These are phyloP conservation scores for Rhodinocichla rosea DNA, from an alignment of 2,113 vertebrate genomes.

Conservation along the genomic window DNA sequence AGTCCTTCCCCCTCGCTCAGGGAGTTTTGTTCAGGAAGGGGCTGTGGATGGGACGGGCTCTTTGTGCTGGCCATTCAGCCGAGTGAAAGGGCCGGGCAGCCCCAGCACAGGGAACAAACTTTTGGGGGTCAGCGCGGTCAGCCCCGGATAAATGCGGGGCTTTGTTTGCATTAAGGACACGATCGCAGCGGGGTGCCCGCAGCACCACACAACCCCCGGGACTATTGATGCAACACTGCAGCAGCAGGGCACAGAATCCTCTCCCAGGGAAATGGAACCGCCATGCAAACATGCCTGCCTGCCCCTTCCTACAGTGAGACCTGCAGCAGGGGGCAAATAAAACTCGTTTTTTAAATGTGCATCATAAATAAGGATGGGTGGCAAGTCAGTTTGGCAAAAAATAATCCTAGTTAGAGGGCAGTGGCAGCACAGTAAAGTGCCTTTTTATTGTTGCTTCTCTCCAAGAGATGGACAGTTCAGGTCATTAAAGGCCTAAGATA, in stretches of 20 bases:
- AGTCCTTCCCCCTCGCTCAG: slow-evolving; percentile 18
- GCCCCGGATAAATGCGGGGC: slow-evolving; percentile 87
- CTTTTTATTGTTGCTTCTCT: not conserved
- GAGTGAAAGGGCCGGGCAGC: slow-evolving; percentile 84
- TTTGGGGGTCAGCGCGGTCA: slow-evolving; percentile 94
- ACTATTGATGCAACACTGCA: slow-evolving; percentile 78
- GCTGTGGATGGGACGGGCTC: slow-evolving; percentile 73
- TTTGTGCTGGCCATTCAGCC: slow-evolving; percentile 87
- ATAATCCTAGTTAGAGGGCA: not conserved
- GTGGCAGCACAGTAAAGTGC: slow-evolving; percentile 15
- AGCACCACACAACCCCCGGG: slow-evolving; percentile 72
- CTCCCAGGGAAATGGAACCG: slow-evolving; percentile 58
- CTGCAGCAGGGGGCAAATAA: slow-evolving; percentile 19
- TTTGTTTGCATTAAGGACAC: slow-evolving; percentile 95
- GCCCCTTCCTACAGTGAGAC: not conserved
- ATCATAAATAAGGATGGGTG: slow-evolving; percentile 25
- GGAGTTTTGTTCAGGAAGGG: slow-evolving; percentile 60
- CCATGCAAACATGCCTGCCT: slow-evolving; percentile 55
- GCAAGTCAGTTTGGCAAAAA: not conserved
- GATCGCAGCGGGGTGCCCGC: slow-evolving; percentile 91
- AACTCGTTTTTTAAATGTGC: not conserved
- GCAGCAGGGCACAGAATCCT: slow-evolving; percentile 56
- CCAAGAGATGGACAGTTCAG: slow-evolving; percentile 64
- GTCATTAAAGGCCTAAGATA: slow-evolving; percentile 75
- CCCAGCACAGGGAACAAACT: slow-evolving; percentile 87